Evolutionary conservation across 2,113 vertebrate genomes (phyloP).

Genomic region (Grus americana): DNA sequence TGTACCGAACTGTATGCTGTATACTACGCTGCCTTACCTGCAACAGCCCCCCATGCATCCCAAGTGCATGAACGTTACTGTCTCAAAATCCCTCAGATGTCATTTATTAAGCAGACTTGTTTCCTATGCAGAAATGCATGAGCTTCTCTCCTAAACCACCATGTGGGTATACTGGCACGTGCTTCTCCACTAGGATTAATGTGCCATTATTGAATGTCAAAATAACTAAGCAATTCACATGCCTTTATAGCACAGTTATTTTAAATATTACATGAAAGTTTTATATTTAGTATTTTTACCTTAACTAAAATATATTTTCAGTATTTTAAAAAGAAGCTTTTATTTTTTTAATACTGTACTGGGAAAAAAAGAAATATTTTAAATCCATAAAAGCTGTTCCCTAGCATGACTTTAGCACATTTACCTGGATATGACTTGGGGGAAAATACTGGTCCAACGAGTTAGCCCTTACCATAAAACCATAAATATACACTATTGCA

Average conservation of each 20-base stretch:
- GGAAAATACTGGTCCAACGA: neutral
- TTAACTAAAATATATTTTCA: constrained; percentile 68
- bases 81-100: neutral
- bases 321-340: constrained; percentile 56
- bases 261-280: constrained; percentile 53
- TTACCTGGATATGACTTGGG: constrained; percentile 7
- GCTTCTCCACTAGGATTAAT: neutral
- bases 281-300: constrained; percentile 69
- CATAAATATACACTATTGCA: neutral
- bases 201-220: constrained; percentile 53
- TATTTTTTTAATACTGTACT: constrained; percentile 70
- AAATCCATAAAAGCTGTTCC: neutral
- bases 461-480: neutral
- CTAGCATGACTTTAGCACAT: neutral
- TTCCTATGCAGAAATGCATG: constrained; percentile 53
- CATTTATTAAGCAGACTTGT: constrained; percentile 4
- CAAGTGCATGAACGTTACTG: neutral
- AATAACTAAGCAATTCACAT: constrained; percentile 40
- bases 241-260: constrained; percentile 54
- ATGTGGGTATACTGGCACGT: constrained; percentile 11
- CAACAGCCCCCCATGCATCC: neutral
- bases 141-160: constrained; percentile 33
- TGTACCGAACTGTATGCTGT: constrained; percentile 11
- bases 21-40: constrained; percentile 20
- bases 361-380: constrained; percentile 11